phyloP scores from a whole-genome alignment of 2,797 vertebrate genomes.

The Micrastur ruficollis region DNA sequence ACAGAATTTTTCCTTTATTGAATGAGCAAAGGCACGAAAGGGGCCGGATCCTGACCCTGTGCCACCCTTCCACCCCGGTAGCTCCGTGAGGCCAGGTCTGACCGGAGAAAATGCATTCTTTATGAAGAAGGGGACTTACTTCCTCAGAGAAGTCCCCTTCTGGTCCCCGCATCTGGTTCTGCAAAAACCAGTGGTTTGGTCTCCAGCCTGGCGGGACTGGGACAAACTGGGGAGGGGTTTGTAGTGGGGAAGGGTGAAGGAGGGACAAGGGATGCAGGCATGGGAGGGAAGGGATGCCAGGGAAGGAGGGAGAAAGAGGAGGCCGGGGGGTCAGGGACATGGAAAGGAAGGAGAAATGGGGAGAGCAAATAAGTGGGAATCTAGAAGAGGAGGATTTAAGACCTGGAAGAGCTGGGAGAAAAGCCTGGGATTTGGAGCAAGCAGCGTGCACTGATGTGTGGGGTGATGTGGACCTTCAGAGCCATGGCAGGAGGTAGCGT shows the following conservation, averaged over 20 bases:
- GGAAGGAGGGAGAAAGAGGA: neutral
- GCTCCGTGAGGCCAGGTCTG: neutral
- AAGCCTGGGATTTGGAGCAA: neutral
- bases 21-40: neutral
- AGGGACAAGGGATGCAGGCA: neutral
- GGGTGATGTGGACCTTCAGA: neutral
- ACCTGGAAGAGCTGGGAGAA: neutral
- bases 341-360: neutral
- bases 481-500: neutral
- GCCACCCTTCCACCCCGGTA: neutral
- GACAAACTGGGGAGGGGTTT: neutral
- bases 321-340: fast-evolving
- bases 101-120: neutral
- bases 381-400: neutral
- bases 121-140: neutral
- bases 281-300: neutral
- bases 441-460: fast-evolving
- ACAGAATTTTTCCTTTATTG: neutral
- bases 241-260: neutral
- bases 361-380: neutral
- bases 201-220: fast-evolving
- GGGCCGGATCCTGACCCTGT: neutral
- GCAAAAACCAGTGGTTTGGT: neutral
- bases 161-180: neutral
- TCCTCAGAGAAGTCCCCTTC: neutral